Percentiles rank a stretch among this genome's conserved stretches.
Evolutionary conservation across 2,888 invertebrate genomes (phyloP).

Genomic region (Drosophila cyrtoloma): DNA sequence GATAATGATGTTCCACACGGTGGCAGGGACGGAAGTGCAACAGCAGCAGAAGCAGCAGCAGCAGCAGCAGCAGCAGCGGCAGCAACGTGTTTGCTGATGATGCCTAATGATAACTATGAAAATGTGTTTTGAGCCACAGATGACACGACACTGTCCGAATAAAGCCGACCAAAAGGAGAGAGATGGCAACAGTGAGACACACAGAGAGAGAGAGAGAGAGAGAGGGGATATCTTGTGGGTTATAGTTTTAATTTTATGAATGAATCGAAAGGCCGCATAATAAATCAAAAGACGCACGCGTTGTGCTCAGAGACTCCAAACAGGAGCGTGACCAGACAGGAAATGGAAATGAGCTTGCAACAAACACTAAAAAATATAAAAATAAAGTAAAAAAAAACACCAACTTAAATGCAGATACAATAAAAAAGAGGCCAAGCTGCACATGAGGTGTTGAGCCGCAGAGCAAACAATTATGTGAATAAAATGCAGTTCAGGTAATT

Average conservation of each 20-base stretch:
- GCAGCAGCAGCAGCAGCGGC: slow-evolving; percentile 2
- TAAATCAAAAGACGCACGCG: slow-evolving; percentile 70
- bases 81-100: slow-evolving; percentile 56
- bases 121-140: slow-evolving; percentile 73
- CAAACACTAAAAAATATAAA: slow-evolving; percentile 8
- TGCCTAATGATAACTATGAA: slow-evolving; percentile 81
- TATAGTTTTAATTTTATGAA: slow-evolving; percentile 75
- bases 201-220: neutral
- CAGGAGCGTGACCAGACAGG: slow-evolving; percentile 68
- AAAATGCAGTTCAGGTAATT: neutral
- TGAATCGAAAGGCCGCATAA: slow-evolving; percentile 62
- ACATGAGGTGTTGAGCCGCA: neutral
- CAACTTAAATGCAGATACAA: neutral
- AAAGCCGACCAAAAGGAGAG: slow-evolving; percentile 3
- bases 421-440: neutral
- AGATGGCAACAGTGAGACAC: neutral
- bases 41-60: slow-evolving; percentile 17
- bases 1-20: slow-evolving; percentile 66
- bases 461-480: neutral
- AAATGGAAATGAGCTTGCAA: slow-evolving; percentile 71
- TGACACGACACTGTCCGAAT: slow-evolving; percentile 64
- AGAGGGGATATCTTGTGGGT: slow-evolving; percentile 3
- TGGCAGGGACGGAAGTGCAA: slow-evolving; percentile 26
- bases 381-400: neutral
- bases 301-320: slow-evolving; percentile 32